Conservation (phyloP, 2,888 invertebrate genomes). For the Drosophila rubida region DNA sequence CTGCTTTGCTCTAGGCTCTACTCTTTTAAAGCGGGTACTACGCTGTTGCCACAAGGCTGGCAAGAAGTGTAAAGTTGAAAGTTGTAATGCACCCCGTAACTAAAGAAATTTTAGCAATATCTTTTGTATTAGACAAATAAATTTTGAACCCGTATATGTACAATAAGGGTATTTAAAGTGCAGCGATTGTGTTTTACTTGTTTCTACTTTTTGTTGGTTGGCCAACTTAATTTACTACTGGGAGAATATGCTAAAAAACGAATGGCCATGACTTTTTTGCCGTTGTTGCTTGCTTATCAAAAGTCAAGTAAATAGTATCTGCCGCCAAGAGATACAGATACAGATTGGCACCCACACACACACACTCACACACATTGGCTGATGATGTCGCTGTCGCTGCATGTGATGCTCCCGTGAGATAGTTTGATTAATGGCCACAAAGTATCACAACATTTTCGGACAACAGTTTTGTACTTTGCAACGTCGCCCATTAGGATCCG, state of each 20-base stretch:
- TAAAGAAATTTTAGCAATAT: no score
- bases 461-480: conserved; percentile 52
- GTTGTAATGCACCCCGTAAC: not conserved
- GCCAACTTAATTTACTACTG: conserved; percentile 62
- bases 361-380: conserved; percentile 32
- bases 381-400: conserved; percentile 52
- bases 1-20: conserved; percentile 7
- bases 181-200: conserved; percentile 1
- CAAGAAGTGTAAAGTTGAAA: not conserved
- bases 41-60: not conserved
- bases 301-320: conserved; percentile 75
- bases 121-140: no score
- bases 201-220: conserved; percentile 10
- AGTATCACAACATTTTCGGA: conserved; percentile 57
- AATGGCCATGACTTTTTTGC: conserved; percentile 51
- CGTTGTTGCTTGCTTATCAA: conserved; percentile 50
- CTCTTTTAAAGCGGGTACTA: not conserved
- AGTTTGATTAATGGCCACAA: conserved; percentile 83
- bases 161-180: conserved; percentile 2
- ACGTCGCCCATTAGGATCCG: conserved; percentile 34
- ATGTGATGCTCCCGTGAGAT: conserved; percentile 83
- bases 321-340: conserved; percentile 66
- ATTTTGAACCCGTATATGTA: no score
- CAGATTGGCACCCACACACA: conserved; percentile 44
- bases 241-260: conserved; percentile 76